Percentiles rank a stretch among this genome's conserved stretches.
These are phyloP conservation scores for Gila robusta DNA, from an alignment of 2,797 vertebrate species.

Conservation along the genomic window DNA sequence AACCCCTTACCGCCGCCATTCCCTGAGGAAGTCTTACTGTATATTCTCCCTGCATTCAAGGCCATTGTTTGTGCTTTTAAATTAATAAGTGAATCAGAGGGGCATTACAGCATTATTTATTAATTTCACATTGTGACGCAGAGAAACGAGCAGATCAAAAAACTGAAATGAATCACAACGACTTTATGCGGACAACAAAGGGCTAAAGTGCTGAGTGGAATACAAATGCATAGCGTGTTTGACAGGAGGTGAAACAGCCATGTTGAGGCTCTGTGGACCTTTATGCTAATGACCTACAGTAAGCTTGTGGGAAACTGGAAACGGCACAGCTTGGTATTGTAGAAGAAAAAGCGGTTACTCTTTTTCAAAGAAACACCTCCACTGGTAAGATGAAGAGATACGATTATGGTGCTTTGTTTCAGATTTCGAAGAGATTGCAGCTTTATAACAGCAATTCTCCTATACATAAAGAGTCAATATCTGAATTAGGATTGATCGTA, in stretches of 20 bases:
- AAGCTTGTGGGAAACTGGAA: conserved; percentile 52
- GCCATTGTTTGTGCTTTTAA: conserved; percentile 75
- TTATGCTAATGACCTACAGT: conserved; percentile 65
- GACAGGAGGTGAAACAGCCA: conserved; percentile 62
- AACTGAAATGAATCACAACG: conserved; percentile 74
- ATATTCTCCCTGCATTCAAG: conserved; percentile 54
- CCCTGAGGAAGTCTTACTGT: conserved; percentile 61
- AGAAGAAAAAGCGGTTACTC: conserved; percentile 54
- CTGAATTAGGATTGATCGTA: conserved; percentile 28
- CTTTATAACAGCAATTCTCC: conserved; percentile 12
- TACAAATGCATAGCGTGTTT: conserved; percentile 67
- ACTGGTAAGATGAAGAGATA: conserved; percentile 19
- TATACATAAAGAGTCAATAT: not conserved
- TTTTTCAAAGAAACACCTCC: conserved; percentile 43
- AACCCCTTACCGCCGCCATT: conserved; percentile 56
- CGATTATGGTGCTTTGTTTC: not conserved
- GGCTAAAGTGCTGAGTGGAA: conserved; percentile 63
- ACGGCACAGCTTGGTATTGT: conserved; percentile 64
- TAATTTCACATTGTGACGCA: conserved; percentile 73
- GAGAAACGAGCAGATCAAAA: conserved; percentile 70
- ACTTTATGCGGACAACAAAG: conserved; percentile 66
- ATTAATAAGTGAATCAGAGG: conserved; percentile 77
- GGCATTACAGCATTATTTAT: conserved; percentile 76
- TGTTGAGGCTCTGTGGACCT: conserved; percentile 54
- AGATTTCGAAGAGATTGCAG: not conserved